Evolutionary conservation across 2,113 vertebrate genomes (phyloP).

Genomic region (Heterochromis multidens): DNA sequence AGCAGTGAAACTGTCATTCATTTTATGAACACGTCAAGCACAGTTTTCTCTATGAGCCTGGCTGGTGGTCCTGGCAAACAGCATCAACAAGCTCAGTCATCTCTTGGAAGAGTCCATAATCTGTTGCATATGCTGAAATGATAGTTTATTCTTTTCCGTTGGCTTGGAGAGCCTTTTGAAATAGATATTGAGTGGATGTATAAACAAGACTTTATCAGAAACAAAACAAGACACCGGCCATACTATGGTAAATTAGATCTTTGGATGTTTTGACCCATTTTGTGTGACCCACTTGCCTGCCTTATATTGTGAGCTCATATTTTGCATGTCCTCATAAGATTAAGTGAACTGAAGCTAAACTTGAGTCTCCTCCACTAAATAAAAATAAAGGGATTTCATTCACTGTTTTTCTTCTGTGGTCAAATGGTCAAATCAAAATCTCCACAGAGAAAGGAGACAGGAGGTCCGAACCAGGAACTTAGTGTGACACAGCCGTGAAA

Average conservation of each 20-base stretch:
- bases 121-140: slow-evolving; percentile 41
- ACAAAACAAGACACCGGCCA: slow-evolving; percentile 22
- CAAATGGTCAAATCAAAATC: no score
- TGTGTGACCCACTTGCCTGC: slow-evolving; percentile 38
- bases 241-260: slow-evolving; percentile 35
- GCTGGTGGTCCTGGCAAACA: slow-evolving; percentile 59
- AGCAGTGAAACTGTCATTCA: slow-evolving; percentile 60
- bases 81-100: slow-evolving; percentile 42
- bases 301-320: slow-evolving; percentile 2
- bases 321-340: slow-evolving; percentile 26
- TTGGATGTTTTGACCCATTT: slow-evolving; percentile 47
- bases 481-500: no score
- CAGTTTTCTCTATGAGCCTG: slow-evolving; percentile 29
- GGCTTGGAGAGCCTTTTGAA: slow-evolving; percentile 6
- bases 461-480: not conserved
- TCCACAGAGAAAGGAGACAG: not conserved
- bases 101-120: slow-evolving; percentile 50
- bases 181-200: not conserved
- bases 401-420: not conserved
- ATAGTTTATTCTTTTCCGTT: slow-evolving; percentile 23
- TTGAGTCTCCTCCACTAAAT: not conserved
- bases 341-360: not conserved
- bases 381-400: not conserved
- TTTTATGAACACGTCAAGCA: slow-evolving; percentile 56
- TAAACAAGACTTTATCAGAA: slow-evolving; percentile 23